phyloP scores from a whole-genome alignment of 2,113 vertebrate genomes.

The Albula glossodonta region DNA sequence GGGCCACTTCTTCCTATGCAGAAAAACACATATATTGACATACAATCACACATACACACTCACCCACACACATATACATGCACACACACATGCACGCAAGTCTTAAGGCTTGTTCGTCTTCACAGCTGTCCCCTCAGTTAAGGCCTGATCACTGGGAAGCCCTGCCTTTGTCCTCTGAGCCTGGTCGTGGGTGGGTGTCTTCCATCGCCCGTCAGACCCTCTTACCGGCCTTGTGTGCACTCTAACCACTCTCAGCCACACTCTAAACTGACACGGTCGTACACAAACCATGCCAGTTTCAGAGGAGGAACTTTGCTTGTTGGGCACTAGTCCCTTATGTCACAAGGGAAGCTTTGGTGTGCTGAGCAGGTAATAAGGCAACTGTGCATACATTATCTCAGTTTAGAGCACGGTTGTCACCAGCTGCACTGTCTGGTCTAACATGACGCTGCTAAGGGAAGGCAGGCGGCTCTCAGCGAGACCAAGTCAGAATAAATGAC shows the following conservation, averaged over 20 bases:
- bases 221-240: too few species aligned
- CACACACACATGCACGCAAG: too few species aligned
- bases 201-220: background rate
- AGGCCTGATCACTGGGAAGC: background rate
- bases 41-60: slow-evolving; percentile 3
- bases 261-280: too few species aligned
- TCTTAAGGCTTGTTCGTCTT: too few species aligned
- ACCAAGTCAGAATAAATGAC: too few species aligned
- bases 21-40: slow-evolving; percentile 39
- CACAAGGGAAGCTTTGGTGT: background rate
- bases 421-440: background rate
- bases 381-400: background rate
- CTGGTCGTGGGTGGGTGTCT: background rate
- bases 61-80: too few species aligned
- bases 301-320: background rate
- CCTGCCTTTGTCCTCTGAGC: background rate
- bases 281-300: too few species aligned
- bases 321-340: background rate
- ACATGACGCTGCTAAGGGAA: background rate
- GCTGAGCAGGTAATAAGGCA: background rate
- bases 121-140: too few species aligned
- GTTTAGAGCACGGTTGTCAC: background rate
- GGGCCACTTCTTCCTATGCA: slow-evolving; percentile 50
- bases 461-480: background rate
- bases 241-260: background rate